A percentile compares a stretch with the other conserved stretches of the same genome.
Conservation (phyloP, 2,888 invertebrate genomes). For the Chrysolina oricalcia region DNA sequence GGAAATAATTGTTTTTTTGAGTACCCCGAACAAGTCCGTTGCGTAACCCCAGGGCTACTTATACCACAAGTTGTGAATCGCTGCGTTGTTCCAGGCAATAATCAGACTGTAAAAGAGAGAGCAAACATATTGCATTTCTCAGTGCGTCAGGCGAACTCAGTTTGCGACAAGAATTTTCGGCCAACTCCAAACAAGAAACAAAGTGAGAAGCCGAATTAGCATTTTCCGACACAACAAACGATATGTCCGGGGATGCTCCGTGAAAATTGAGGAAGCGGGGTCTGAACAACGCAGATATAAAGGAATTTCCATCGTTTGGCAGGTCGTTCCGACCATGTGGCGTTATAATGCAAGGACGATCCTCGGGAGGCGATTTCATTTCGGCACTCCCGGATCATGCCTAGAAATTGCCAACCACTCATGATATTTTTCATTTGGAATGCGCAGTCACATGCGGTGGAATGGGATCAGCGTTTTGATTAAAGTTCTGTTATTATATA, state of each 20-base stretch:
- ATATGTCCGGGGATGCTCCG: constrained; percentile 30
- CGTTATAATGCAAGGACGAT: constrained; percentile 36
- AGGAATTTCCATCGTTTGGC: constrained; percentile 40
- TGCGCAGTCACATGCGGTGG: background rate
- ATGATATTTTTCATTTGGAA: constrained; percentile 40
- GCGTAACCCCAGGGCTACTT: too few relatives aligned
- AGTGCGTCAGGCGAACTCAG: background rate
- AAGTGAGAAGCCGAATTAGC: constrained; percentile 37
- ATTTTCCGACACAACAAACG: constrained; percentile 35
- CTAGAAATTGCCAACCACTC: constrained; percentile 54
- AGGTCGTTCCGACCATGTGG: constrained; percentile 40
- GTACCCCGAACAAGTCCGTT: too few relatives aligned
- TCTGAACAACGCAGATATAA: constrained; percentile 41
- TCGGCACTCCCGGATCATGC: constrained; percentile 50
- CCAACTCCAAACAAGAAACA: constrained; percentile 15
- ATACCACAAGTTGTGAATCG: too few relatives aligned
- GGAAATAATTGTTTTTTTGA: too few relatives aligned
- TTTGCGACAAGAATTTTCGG: background rate
- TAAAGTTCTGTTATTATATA: constrained; percentile 3
- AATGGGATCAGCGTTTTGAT: constrained; percentile 26
- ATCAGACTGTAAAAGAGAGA: background rate
- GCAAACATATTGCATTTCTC: background rate
- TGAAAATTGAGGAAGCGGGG: constrained; percentile 36
- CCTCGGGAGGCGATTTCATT: constrained; percentile 46
- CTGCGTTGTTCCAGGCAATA: background rate